A percentile compares a stretch with the other conserved stretches of the same genome.
Evolutionary conservation across 2,888 invertebrate species (phyloP).

Genomic region (Crepidodera aurea): DNA sequence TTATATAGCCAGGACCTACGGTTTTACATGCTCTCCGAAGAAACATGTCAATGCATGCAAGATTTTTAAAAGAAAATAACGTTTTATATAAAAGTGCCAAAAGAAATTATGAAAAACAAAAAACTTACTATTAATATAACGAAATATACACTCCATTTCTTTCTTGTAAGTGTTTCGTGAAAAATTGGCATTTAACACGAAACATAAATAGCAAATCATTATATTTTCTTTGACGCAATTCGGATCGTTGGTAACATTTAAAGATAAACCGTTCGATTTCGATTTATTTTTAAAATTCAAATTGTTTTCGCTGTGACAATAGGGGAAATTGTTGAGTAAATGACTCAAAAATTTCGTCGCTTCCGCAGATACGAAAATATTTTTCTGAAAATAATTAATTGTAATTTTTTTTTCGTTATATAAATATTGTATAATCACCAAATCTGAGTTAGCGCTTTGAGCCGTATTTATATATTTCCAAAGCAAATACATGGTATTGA

Average conservation of each 20-base stretch:
- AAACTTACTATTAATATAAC: slow-evolving; percentile 64
- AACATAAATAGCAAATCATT: slow-evolving; percentile 64
- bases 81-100: no score
- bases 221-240: slow-evolving; percentile 67
- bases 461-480: slow-evolving; percentile 43
- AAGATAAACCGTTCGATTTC: slow-evolving; percentile 59
- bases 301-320: slow-evolving; percentile 60
- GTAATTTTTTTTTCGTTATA: slow-evolving; percentile 19
- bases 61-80: no score
- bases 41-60: no score
- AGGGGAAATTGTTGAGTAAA: slow-evolving; percentile 69
- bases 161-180: slow-evolving; percentile 58
- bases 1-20: no score
- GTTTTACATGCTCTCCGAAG: no score
- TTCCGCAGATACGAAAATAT: slow-evolving; percentile 64
- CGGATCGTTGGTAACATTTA: slow-evolving; percentile 57
- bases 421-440: slow-evolving; percentile 37
- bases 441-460: slow-evolving; percentile 34
- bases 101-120: no score
- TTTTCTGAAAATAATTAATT: slow-evolving; percentile 53
- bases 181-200: slow-evolving; percentile 61
- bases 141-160: slow-evolving; percentile 60
- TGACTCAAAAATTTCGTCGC: slow-evolving; percentile 65
- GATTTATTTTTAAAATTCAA: no score
- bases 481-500: slow-evolving; percentile 70